Evolutionary conservation across 2,113 vertebrate species (phyloP).

Genomic region (Coturnix japonica): DNA sequence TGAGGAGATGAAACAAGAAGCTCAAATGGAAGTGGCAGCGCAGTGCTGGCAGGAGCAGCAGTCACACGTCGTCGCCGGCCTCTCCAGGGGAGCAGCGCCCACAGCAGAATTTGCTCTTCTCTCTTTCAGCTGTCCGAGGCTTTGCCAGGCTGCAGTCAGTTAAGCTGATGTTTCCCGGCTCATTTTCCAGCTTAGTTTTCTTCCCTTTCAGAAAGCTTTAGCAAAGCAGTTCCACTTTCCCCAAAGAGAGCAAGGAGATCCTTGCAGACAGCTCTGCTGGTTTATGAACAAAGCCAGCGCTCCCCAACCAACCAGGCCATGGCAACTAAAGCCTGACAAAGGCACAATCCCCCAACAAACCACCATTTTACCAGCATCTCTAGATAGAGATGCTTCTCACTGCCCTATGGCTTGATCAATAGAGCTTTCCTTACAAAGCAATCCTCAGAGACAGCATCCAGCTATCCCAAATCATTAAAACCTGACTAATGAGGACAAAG

Average conservation of each 20-base stretch:
- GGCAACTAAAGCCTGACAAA: neutral
- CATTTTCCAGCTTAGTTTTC: neutral
- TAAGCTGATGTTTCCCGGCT: neutral
- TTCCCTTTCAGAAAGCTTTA: neutral
- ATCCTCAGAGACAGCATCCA: conserved; percentile 48
- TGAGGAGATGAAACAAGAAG: conserved; percentile 31
- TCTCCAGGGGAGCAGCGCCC: conserved; percentile 31
- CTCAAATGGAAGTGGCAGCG: neutral
- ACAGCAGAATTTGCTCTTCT: neutral
- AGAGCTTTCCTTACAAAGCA: conserved; percentile 34
- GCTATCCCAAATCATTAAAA: conserved; percentile 67
- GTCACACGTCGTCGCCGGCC: accelerated
- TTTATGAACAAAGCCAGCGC: neutral
- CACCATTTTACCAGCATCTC: conserved; percentile 1
- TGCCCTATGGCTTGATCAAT: conserved; percentile 55
- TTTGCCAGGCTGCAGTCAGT: neutral
- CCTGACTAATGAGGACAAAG: conserved; percentile 69
- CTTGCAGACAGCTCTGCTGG: neutral
- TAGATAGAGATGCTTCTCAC: neutral
- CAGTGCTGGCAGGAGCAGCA: neutral
- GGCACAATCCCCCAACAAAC: neutral
- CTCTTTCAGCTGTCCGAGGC: neutral
- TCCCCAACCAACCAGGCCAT: accelerated
- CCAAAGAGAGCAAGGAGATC: neutral
- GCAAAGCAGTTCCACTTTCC: neutral